phyloP scores from a whole-genome alignment of 2,888 invertebrate species.

The Heliconius ismenius region DNA sequence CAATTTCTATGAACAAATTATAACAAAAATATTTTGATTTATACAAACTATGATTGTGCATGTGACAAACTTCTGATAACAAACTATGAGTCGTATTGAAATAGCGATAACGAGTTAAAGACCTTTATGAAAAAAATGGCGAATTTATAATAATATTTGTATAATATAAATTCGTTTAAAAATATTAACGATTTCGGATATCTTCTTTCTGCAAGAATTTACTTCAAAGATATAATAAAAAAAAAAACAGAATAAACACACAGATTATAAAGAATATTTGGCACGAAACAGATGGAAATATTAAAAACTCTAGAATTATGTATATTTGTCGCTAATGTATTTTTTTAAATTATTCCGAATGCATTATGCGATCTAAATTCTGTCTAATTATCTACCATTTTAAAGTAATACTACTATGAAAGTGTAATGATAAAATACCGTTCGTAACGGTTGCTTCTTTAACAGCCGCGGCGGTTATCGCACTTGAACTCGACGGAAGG shows the following conservation, averaged over 20 bases:
- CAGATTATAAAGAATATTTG: not conserved
- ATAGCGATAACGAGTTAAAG: constrained; percentile 13
- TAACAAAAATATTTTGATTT: constrained; percentile 17
- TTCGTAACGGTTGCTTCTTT: constrained; percentile 53
- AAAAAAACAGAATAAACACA: not conserved
- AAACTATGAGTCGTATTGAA: not conserved
- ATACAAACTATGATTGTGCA: constrained; percentile 6
- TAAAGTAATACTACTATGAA: constrained; percentile 54
- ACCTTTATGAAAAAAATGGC: not conserved
- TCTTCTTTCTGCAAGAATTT: too few relatives aligned
- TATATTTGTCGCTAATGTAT: not conserved
- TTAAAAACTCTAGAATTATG: not conserved
- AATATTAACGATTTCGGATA: too few relatives aligned
- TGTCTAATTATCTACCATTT: constrained; percentile 42
- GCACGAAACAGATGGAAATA: not conserved
- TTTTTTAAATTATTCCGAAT: not conserved
- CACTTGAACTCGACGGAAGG: constrained; percentile 33
- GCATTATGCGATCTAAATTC: constrained; percentile 14
- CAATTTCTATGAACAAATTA: constrained; percentile 10
- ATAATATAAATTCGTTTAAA: not conserved
- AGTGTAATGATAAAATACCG: constrained; percentile 53
- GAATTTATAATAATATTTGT: not conserved
- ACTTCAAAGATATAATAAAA: too few relatives aligned
- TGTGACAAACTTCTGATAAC: constrained; percentile 16
- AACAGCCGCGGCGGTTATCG: constrained; percentile 53